Conservation (phyloP, 2,888 invertebrate species). For the Ceraclea dissimilis region DNA sequence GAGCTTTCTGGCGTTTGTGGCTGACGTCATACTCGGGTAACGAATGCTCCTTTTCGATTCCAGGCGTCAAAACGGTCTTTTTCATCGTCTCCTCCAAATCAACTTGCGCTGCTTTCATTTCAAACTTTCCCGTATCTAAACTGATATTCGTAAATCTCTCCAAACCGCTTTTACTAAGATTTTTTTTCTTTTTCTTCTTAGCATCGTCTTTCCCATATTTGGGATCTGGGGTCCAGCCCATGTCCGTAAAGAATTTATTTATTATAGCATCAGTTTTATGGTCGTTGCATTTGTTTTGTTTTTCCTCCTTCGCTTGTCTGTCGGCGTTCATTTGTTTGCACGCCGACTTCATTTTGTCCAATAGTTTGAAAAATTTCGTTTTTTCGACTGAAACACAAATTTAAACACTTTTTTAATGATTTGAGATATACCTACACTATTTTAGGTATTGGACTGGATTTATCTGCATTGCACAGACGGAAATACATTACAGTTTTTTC, state of each 20-base stretch:
- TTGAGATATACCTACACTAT: too few species aligned
- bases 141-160: conserved; percentile 37
- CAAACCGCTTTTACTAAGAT: conserved; percentile 23
- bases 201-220: conserved; percentile 30
- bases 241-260: conserved; percentile 40
- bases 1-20: conserved; percentile 48
- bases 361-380: conserved; percentile 33
- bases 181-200: conserved; percentile 27
- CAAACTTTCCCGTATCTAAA: conserved; percentile 38
- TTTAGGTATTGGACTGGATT: too few species aligned
- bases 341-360: conserved; percentile 37
- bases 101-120: conserved; percentile 38
- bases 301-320: conserved; percentile 24
- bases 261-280: conserved; percentile 37
- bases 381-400: conserved; percentile 33
- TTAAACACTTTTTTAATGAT: neutral
- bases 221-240: conserved; percentile 35
- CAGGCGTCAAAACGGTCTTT: conserved; percentile 55
- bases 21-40: conserved; percentile 54
- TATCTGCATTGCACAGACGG: too few species aligned
- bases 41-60: conserved; percentile 55
- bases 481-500: too few species aligned
- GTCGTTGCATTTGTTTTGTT: conserved; percentile 34
- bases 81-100: conserved; percentile 52
- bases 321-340: conserved; percentile 36